Evolutionary conservation across 2,888 invertebrate species (phyloP).

Genomic region (Caenorhabditis parvicauda): DNA sequence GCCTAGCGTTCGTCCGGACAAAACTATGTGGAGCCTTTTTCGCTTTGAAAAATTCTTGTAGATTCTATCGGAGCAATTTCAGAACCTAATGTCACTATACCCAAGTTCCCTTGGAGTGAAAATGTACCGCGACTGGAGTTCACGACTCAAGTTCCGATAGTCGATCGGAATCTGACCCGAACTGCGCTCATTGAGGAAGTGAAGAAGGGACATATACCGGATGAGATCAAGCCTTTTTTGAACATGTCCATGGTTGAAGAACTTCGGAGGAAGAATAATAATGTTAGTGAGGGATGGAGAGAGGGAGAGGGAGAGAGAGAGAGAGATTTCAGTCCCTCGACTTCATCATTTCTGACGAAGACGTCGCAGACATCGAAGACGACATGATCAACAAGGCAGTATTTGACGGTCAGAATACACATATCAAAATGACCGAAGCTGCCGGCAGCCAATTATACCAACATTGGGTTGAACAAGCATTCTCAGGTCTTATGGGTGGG

Average conservation of each 20-base stretch:
- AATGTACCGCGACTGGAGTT: conserved; percentile 27
- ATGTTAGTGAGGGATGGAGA: too few relatives aligned
- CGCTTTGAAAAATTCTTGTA: too few relatives aligned
- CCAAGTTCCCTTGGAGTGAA: conserved; percentile 29
- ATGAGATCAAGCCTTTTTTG: conserved; percentile 16
- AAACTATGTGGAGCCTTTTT: too few relatives aligned
- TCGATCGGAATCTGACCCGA: conserved; percentile 5
- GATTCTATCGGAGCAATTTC: too few relatives aligned
- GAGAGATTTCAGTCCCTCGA: conserved; percentile 17
- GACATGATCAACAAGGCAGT: conserved; percentile 20
- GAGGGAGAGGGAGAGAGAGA: too few relatives aligned
- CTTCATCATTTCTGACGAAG: conserved; percentile 31
- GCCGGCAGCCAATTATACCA: conserved; percentile 32
- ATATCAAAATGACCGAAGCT: conserved; percentile 22
- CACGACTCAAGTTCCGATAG: conserved; percentile 16
- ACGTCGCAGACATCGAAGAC: conserved; percentile 26
- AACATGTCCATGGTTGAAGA: conserved; percentile 23
- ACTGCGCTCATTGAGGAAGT: conserved; percentile 13
- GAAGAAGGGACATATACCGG: conserved; percentile 15
- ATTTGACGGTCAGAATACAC: conserved; percentile 32
- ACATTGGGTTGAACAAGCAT: conserved; percentile 53
- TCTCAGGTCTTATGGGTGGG: conserved; percentile 53
- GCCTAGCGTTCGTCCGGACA: too few relatives aligned
- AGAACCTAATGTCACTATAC: too few relatives aligned
- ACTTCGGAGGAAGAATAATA: conserved; percentile 17